Evolutionary conservation across 2,888 invertebrate genomes (phyloP), one percentile per base, ranked within the genome.

Genomic region (Lathronympha strigana): DNA sequence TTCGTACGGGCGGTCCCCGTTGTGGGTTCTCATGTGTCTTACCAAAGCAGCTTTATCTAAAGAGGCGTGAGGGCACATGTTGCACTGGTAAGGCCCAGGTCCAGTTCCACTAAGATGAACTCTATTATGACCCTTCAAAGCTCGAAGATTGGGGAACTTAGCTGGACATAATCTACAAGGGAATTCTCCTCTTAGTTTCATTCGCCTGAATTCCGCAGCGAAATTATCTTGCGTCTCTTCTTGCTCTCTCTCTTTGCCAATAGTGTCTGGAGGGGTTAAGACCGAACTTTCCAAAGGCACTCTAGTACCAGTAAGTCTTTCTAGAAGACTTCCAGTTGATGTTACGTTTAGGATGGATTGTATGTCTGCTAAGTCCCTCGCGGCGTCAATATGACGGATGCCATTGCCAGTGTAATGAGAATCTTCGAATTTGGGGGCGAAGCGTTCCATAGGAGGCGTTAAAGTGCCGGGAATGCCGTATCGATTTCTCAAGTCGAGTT

Each of bases 1-100:
- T 83, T 98, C 97, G 81, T 97, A 98, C 0, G 98, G 98, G 11
- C 98, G 93, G 76, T 98, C 98, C 0, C 98, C 98, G 79, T 98
- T 98, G 87, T 98, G 98, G 0, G 97, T 97, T 47, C 98, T 93
- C 94, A 98, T 95, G 79, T 98, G 98, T 19, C 98, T 94, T 8
- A 97, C 95, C 55, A 99, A 88, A 2, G 98, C 97, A 19, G 97
- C 97, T 85, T 98, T 98, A 81, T 98, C 98, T 40, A 96, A 93
- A 71, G 96, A 96, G 0, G 95, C 95, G 85, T 97, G 98, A 0
- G 96, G 95, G 73, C 98, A 98, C 95, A 98, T 96, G 82, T 98
- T 97, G 90, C 98, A 98, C 60, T 96, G 95, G 84, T 97, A 98
- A 0, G 97, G 97, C 0, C 96, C 96, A 0, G 95, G 93, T 0